Base-by-base conservation (phyloP, 2,888 invertebrate genomes). In the Athrips mouffetella region DNA sequence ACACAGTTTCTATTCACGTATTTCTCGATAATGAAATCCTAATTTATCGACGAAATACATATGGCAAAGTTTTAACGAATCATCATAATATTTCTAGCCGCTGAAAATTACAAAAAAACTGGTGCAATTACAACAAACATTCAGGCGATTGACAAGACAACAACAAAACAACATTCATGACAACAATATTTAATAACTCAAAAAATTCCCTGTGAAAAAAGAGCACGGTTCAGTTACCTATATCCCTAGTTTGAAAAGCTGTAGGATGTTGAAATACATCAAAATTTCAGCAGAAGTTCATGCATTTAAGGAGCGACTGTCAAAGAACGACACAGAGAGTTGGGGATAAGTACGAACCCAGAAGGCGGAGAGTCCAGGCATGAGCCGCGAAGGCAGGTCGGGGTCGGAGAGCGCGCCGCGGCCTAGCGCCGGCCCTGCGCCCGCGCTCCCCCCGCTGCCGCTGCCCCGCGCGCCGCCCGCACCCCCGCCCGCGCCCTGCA, bases 401-500 rank as follows among this genome's bases (percentile, higher is more conserved):
- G 86, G 82, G 63, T 87, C 87, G 55, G 86, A 84, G 63, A 76
- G 79, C 39, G 86, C 84, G 48, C 80, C 86, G 42, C 88, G 74
- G 60, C 75, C 80, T 53, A 86, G 73, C 45, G 76, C 73, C 2
- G 70, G 63, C 3, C 76, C 76, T 40, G 69, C 68, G 50, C 58
- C 60, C n/a, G 63, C 63, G 48, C 65, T 49, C 56, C 67, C 76
- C 74, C 40, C 68, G 68, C 55, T 63, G 33, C 70, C 70, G 37
- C 76, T 72, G 2, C 70, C 63, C 2, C 77, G 75, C 40, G 70
- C 68, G 50, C 59, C 58, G 11, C 62, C 60, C 47, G 65, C 50
- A 57, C 67, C 41, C 41, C 63, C 62, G 57, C 66, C 73, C 69
- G 69, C 63, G 62, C 66, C 74, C 69, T 70, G 65, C 63, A 70